Evolutionary conservation across 2,888 invertebrate species (phyloP).

Genomic region (Ornithoptera alexandrae): DNA sequence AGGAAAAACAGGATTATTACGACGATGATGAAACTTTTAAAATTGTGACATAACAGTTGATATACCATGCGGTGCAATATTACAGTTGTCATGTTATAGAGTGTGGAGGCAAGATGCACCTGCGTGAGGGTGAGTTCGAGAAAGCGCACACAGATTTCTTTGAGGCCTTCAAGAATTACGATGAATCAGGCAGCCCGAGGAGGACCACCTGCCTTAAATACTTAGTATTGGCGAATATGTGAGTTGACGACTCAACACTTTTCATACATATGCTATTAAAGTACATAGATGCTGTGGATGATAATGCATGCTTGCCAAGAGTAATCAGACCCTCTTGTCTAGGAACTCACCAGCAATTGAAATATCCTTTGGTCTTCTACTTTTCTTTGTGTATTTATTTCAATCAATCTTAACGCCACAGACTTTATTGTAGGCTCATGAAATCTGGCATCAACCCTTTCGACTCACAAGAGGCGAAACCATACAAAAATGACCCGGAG

Average conservation of each 20-base stretch:
- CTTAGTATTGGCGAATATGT: slow-evolving; percentile 98
- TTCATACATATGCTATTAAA: no score
- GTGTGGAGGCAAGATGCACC: slow-evolving; percentile 99
- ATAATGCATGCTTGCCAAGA: no score
- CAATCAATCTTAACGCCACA: no score
- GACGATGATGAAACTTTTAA: no score
- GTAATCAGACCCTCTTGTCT: no score
- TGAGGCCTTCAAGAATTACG: slow-evolving; percentile 99
- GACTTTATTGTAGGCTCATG: slow-evolving; percentile 88
- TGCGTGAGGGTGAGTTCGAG: slow-evolving; percentile 98
- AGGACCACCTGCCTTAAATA: slow-evolving; percentile 99
- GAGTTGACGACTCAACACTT: slow-evolving; percentile 59
- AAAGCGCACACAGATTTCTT: slow-evolving; percentile 99
- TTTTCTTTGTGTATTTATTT: no score
- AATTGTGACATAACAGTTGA: not conserved
- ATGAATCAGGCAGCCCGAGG: slow-evolving; percentile 98
- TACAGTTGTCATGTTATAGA: slow-evolving; percentile 74
- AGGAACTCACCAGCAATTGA: no score
- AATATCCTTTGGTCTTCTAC: no score
- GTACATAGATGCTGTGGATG: no score
- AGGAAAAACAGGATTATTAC: no score
- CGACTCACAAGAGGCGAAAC: slow-evolving; percentile 99
- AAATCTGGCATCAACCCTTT: slow-evolving; percentile 99
- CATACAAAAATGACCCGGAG: slow-evolving; percentile 99
- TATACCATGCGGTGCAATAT: not conserved